Evolutionary conservation across 2,113 vertebrate genomes (phyloP), one percentile per base, ranked within the genome.

Genomic region (Condylura cristata): DNA sequence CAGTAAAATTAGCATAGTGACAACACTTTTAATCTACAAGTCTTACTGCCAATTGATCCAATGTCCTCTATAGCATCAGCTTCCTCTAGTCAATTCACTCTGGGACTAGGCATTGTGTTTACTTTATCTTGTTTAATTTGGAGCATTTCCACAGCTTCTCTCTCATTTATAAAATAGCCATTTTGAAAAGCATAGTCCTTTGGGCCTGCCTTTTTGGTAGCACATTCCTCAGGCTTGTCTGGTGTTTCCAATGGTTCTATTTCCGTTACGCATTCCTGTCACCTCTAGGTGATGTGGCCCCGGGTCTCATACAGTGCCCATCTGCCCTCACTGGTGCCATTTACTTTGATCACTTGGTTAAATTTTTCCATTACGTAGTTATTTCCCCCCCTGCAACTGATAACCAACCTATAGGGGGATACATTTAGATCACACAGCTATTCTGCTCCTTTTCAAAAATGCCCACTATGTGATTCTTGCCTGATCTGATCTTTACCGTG

Each of bases 371-470:
- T 37, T 66, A 17, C 10, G 9, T 39, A 60, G 37, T 61, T 78
- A 53, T 26, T 78, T 48, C 44, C n/a, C 63, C 63, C 65, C 46
- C 84, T 89, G 34, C 3, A 89, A 60, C 44, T 63, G 84, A 78
- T 80, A 94, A 76, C 6, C 32, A 26, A 56, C 78, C 66, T 61
- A 10, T 76, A 48, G 94, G 56, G 28, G 70, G 65, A 79, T 6
- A 60, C 70, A 83, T 94, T 74, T 39, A 58, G 1, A 51, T 71
- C 51, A 86, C 46, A 30, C 22, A 82, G 37, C 46, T 86, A 79
- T 58, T n/a, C 53, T 71, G 12, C 14, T 93, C 8, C 32, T 94
- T 37, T 80, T 93, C 44, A 86, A 70, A 94, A 83, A 53, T 10
- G 24, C 22, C 16, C 6, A 1, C 51, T 75, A 2, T 26, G 46